Evolutionary conservation across 2,113 vertebrate genomes (phyloP), one percentile per base, ranked within the genome.

Genomic region (Ahaetulla prasina): DNA sequence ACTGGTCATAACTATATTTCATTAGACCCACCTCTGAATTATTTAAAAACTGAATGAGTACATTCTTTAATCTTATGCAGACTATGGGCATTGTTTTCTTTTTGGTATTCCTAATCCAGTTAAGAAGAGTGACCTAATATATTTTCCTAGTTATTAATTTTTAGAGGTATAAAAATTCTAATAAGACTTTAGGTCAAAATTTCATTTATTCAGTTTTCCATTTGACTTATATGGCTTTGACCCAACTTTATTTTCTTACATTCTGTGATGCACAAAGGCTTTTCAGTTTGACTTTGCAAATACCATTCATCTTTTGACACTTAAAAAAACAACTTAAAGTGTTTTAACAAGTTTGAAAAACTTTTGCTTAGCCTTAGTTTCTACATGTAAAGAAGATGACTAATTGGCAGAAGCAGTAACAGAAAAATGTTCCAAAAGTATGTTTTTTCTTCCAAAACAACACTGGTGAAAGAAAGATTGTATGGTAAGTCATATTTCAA

Each of bases 361-460:
- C 0, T 54, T 93, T 94, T 95, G 0, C 14, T 43, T 74, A 0
- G 1, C 88, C 94, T 86, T 30, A 89, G 50, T 91, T 95, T 95
- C 5, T 87, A 89, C 49, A 91, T 92, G 30, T 87, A 89, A 92
- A 94, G 3, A 91, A 2, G 8, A 39, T 93, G 50, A 93, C 74
- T 92, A 84, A 54, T 94, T 93, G 84, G 1, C 25, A 8, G 11
- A 2, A 9, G 12, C 54, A 60, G 9, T 88, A 94, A 12, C 53
- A 93, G 4, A 80, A 2, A 95, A 93, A 60, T 86, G 2, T 47
- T 93, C 25, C 53, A 39, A 89, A 91, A 94, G 86, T 54, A 4
- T 92, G n/a, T 47, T 47, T 95, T 11, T 16, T 39, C 4, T 91
- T 94, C 80, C 10, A 90, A 92, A 90, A 22, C 54, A 94, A 18